Conservation (phyloP, 2,113 vertebrate species). For the Pontoporia blainvillei region DNA sequence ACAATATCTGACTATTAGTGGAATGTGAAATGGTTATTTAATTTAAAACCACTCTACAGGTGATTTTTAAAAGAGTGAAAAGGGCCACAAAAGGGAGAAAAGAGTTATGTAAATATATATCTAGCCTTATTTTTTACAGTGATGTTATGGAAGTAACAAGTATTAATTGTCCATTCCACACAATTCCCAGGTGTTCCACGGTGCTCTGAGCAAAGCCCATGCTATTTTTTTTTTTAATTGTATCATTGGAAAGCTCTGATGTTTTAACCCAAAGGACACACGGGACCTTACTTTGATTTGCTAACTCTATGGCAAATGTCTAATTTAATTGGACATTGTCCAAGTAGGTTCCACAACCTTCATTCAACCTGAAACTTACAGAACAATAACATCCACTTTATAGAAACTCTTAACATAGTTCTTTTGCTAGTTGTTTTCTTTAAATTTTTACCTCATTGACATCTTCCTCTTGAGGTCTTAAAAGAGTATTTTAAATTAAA, state of each 20-base stretch:
- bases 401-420: background rate
- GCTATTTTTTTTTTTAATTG: slow-evolving; percentile 49
- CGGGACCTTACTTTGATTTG: slow-evolving; percentile 60
- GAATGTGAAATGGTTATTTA: background rate
- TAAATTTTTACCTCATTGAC: background rate
- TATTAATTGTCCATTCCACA: slow-evolving; percentile 17
- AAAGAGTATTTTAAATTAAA: background rate
- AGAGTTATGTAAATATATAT: background rate
- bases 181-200: slow-evolving; percentile 54
- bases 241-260: slow-evolving; percentile 53
- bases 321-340: slow-evolving; percentile 70
- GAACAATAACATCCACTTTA: background rate
- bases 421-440: background rate
- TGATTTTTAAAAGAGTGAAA: background rate
- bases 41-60: background rate
- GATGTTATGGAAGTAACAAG: background rate
- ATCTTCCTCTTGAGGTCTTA: background rate
- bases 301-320: slow-evolving; percentile 64
- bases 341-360: slow-evolving; percentile 48
- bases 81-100: background rate
- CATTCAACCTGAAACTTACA: background rate
- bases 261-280: slow-evolving; percentile 63
- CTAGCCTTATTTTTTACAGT: background rate
- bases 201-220: slow-evolving; percentile 52
- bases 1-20: background rate